These are phyloP conservation scores for Trinectes maculatus DNA, from an alignment of 2,113 vertebrate species.

Conservation along the genomic window DNA sequence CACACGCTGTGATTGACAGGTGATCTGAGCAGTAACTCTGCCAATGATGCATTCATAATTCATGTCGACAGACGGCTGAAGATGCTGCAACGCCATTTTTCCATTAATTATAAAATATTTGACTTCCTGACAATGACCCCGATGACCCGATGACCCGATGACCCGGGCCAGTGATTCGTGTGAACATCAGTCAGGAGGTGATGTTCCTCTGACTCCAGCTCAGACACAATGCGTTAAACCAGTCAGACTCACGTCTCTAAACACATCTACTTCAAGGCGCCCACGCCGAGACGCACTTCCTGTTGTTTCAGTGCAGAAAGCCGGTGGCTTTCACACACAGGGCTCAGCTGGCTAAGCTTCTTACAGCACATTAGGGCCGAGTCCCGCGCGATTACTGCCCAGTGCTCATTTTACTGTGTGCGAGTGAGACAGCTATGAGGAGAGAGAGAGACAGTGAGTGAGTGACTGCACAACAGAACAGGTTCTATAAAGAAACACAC, in stretches of 20 bases:
- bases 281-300: slow-evolving; percentile 30
- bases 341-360: slow-evolving; percentile 51
- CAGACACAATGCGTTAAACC: too few species aligned
- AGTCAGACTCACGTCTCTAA: too few species aligned
- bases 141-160: too few species aligned
- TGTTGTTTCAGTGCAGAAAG: slow-evolving; percentile 7
- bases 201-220: too few species aligned
- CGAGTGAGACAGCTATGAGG: slow-evolving; percentile 1
- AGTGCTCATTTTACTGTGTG: slow-evolving; percentile 8
- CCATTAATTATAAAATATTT: too few species aligned
- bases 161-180: too few species aligned
- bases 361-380: slow-evolving; percentile 50
- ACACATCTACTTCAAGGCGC: slow-evolving; percentile 7
- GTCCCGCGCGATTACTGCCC: slow-evolving; percentile 37
- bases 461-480: slow-evolving; percentile 46
- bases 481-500: slow-evolving; percentile 10
- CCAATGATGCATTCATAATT: too few species aligned
- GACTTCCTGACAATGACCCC: too few species aligned
- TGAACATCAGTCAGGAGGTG: too few species aligned
- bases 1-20: slow-evolving; percentile 24
- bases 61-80: too few species aligned
- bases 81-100: too few species aligned
- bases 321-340: slow-evolving; percentile 11
- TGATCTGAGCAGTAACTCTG: too few species aligned
- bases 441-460: not conserved